phyloP scores from a whole-genome alignment of 1,140 invertebrate species.

The Papilio polyxenes region DNA sequence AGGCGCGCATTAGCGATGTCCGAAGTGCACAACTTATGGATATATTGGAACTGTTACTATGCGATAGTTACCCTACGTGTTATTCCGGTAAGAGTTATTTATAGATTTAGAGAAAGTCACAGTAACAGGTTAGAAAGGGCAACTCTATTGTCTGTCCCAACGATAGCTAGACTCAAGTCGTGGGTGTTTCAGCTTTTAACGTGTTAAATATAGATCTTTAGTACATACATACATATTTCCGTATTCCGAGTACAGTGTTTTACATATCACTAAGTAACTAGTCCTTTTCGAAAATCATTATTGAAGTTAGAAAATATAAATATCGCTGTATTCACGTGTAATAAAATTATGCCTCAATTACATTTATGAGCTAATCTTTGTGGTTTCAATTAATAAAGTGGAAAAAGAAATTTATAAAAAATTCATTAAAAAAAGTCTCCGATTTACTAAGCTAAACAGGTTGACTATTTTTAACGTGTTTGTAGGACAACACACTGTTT shows the following conservation, averaged over 20 bases:
- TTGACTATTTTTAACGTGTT: conserved; percentile 30
- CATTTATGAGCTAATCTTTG: too few species aligned
- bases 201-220: not conserved
- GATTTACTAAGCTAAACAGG: conserved; percentile 25
- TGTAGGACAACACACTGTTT: not conserved
- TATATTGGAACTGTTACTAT: conserved; percentile 28
- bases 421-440: not conserved
- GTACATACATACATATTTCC: not conserved
- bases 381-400: too few species aligned
- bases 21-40: conserved; percentile 10
- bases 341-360: too few species aligned
- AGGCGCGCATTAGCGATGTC: conserved; percentile 21
- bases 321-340: not conserved
- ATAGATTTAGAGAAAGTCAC: conserved; percentile 12
- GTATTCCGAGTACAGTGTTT: too few species aligned
- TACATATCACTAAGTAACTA: not conserved
- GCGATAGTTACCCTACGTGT: not conserved
- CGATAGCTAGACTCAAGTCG: not conserved
- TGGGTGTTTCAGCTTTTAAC: not conserved
- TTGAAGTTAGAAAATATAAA: not conserved
- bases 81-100: conserved; percentile 29
- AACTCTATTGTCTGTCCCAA: not conserved
- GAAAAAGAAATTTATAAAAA: not conserved
- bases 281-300: not conserved
- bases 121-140: conserved; percentile 45